Evolutionary conservation across 2,888 invertebrate species (phyloP).

Genomic region (Arge pagana): DNA sequence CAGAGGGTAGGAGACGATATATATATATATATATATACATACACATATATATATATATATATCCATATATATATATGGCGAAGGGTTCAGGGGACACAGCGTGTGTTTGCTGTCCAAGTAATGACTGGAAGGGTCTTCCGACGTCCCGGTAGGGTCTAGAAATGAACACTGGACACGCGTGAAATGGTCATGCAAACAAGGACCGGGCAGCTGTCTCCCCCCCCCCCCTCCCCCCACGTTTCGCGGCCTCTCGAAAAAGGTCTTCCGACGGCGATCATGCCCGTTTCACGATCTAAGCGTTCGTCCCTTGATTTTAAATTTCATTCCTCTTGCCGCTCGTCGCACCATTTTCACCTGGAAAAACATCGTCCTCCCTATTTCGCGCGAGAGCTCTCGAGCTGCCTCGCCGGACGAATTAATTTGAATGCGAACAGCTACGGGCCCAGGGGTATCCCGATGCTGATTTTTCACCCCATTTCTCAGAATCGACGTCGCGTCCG

Average conservation of each 20-base stretch:
- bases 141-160: conserved; percentile 30
- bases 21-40: too few species aligned
- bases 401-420: too few species aligned
- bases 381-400: too few species aligned
- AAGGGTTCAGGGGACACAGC: conserved; percentile 46
- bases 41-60: too few species aligned
- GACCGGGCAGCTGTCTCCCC: conserved; percentile 30
- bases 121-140: conserved; percentile 51
- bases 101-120: conserved; percentile 58
- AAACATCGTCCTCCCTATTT: too few species aligned
- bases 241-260: conserved; percentile 20
- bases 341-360: too few species aligned
- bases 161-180: conserved; percentile 40
- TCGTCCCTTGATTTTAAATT: neutral
- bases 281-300: neutral
- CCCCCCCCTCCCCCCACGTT: too few species aligned
- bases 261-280: conserved; percentile 23
- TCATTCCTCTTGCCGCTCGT: too few species aligned
- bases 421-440: too few species aligned
- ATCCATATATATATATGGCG: too few species aligned
- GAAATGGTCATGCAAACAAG: conserved; percentile 57
- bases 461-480: conserved; percentile 44
- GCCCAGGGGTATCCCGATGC: too few species aligned
- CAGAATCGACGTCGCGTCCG: conserved; percentile 37
- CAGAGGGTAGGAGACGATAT: conserved; percentile 40